phyloP scores from a whole-genome alignment of 1,140 invertebrate genomes.

The Pachyrhynchus sulphureomaculatus region DNA sequence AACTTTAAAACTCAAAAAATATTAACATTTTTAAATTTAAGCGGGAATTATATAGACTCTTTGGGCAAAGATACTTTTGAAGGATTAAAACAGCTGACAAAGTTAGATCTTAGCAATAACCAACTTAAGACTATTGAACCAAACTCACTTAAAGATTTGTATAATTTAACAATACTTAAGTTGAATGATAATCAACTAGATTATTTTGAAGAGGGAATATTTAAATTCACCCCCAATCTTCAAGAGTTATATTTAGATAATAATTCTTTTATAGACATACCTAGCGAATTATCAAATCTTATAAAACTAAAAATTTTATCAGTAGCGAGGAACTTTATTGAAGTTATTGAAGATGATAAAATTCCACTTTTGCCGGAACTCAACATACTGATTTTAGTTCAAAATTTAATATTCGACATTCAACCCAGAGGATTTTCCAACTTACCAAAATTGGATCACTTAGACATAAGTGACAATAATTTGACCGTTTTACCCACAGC shows the following conservation, averaged over 20 bases:
- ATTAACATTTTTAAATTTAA: conserved; percentile 72
- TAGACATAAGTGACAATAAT: conserved; percentile 82
- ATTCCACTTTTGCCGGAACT: conserved; percentile 69
- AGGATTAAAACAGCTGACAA: conserved; percentile 66
- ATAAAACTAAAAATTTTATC: conserved; percentile 67
- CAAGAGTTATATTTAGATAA: conserved; percentile 68
- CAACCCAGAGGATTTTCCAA: conserved; percentile 68
- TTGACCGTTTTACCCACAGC: conserved; percentile 74
- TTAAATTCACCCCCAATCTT: conserved; percentile 69
- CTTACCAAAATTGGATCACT: conserved; percentile 64
- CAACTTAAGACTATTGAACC: conserved; percentile 70
- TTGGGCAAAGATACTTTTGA: conserved; percentile 74
- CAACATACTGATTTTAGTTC: conserved; percentile 63
- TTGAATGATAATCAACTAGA: conserved; percentile 75
- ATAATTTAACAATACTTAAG: conserved; percentile 69
- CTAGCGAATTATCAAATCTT: conserved; percentile 62
- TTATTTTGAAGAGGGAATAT: conserved; percentile 67
- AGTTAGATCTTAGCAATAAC: conserved; percentile 76
- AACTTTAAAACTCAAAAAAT: conserved; percentile 77
- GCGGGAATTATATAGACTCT: conserved; percentile 68
- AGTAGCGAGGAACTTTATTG: conserved; percentile 71
- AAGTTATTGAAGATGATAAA: conserved; percentile 64
- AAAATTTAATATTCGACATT: conserved; percentile 71
- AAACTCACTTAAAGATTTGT: conserved; percentile 71
- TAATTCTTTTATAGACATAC: conserved; percentile 77